Evolutionary conservation across 2,113 vertebrate genomes (phyloP), one percentile per base, ranked within the genome.

Genomic region (Tragelaphus imberbis): DNA sequence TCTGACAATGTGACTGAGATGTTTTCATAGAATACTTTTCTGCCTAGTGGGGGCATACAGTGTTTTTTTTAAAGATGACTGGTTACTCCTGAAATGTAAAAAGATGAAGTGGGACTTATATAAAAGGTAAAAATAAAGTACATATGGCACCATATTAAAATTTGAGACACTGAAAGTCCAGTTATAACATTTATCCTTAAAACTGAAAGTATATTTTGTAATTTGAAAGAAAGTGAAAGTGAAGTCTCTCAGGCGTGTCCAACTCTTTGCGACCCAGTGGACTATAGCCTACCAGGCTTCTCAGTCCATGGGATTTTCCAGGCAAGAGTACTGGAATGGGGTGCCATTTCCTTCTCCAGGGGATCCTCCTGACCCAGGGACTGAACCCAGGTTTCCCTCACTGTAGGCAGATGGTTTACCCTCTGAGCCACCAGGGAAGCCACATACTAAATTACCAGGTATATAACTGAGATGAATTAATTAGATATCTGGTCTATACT

Each of bases 131-230:
- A 90, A 91, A 94, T 11, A 53, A 88, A 71, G 25, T 40, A 77
- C 27, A 23, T 88, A 36, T n/a, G 15, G 56, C 3, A 85, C 82
- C 88, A 91, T 53, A 92, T 51, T 90, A 87, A 85, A 90, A 88
- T 44, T 77, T 28, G 90, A 92, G 55, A 82, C 27, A 94, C 15
- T 21, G 23, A 25, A 94, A 93, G 25, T 91, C 56, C 88, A 94
- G 92, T 63, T 81, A 80, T 91, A 85, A 87, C 49, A 87, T 30
- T 86, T 88, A 81, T 61, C 40, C 58, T 53, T 96, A 92, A 95
- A 92, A 93, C 33, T 53, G 14, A 90, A 79, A 85, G 84, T 58
- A 91, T 36, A 94, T 88, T 96, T 85, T 86, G 25, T 51, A 77
- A 94, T 85, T 94, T 79, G 87, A 63, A 63, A 63, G 61, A 63